Conservation (phyloP, 2,113 vertebrate species). For the Aegotheles bennettii region DNA sequence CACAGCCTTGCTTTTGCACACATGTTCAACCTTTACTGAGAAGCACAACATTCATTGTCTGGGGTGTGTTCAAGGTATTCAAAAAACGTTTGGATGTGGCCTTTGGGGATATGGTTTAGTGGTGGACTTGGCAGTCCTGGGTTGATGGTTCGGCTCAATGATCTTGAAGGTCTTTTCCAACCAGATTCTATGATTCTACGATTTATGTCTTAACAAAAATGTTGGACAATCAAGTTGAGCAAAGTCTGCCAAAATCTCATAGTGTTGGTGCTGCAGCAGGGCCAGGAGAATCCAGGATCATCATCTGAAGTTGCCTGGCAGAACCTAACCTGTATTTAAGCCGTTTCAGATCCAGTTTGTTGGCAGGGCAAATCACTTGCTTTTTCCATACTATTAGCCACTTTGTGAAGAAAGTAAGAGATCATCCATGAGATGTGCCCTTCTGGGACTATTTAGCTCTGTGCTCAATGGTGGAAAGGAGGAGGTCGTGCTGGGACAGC, state of each 20-base stretch:
- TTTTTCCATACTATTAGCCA: not conserved
- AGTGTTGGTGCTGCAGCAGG: not conserved
- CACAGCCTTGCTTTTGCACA: not conserved
- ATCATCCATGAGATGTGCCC: not conserved
- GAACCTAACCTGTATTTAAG: not conserved
- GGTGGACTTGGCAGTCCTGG: too few species aligned
- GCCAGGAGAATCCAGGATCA: not conserved
- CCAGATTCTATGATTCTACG: too few species aligned
- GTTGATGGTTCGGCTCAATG: too few species aligned
- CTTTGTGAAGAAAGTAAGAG: not conserved
- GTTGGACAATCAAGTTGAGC: not conserved
- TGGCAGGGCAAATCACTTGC: not conserved
- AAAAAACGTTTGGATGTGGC: too few species aligned
- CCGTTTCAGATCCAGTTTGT: not conserved
- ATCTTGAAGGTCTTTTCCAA: too few species aligned
- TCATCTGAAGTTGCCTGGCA: too few species aligned
- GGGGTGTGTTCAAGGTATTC: not conserved
- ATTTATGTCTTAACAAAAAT: not conserved
- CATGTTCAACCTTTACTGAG: not conserved
- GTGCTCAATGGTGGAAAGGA: not conserved
- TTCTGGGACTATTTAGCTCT: not conserved
- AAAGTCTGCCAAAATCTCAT: rapidly evolving
- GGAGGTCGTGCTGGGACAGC: not conserved
- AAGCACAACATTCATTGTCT: rapidly evolving
- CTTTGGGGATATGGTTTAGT: too few species aligned